A percentile compares a stretch with the other conserved stretches of the same genome.
Evolutionary conservation across 2,888 invertebrate genomes (phyloP).

Genomic region (Polydesmus complanatus): DNA sequence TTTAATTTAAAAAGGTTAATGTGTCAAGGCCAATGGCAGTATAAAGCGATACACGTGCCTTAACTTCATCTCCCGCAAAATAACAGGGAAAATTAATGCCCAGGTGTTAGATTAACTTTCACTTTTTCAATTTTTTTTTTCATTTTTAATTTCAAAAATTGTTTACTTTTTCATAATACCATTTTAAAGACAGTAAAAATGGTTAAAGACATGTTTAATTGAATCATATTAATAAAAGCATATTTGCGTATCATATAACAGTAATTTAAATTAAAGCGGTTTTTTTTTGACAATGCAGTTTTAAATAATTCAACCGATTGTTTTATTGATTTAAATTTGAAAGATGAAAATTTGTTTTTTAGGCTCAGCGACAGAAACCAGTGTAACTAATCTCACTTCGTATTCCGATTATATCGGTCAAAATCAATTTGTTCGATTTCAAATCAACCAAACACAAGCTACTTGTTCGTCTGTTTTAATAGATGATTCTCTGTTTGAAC

Average conservation of each 20-base stretch:
- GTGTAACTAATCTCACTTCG: constrained; percentile 27
- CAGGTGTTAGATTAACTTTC: neutral
- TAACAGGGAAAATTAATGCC: neutral
- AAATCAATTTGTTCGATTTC: constrained; percentile 27
- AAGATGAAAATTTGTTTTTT: neutral
- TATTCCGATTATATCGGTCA: constrained; percentile 31
- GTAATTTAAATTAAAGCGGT: no score
- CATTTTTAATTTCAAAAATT: no score
- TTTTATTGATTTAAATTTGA: neutral
- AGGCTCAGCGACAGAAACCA: constrained; percentile 30
- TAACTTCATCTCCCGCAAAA: neutral
- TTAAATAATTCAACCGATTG: neutral
- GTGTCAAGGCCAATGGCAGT: neutral
- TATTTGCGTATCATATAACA: no score
- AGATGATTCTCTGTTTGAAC: constrained; percentile 32
- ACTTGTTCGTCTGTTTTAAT: constrained; percentile 29
- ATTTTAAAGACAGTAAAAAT: no score
- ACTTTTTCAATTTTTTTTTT: no score
- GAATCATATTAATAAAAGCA: no score
- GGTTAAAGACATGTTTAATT: no score
- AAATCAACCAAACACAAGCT: constrained; percentile 25
- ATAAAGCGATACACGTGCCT: neutral
- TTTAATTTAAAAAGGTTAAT: no score
- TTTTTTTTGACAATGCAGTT: no score
- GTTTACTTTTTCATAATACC: no score